Percentiles rank a stretch among this genome's conserved stretches.
Evolutionary conservation across 2,113 vertebrate genomes (phyloP).

Genomic region (Myxocyprinus asiaticus): DNA sequence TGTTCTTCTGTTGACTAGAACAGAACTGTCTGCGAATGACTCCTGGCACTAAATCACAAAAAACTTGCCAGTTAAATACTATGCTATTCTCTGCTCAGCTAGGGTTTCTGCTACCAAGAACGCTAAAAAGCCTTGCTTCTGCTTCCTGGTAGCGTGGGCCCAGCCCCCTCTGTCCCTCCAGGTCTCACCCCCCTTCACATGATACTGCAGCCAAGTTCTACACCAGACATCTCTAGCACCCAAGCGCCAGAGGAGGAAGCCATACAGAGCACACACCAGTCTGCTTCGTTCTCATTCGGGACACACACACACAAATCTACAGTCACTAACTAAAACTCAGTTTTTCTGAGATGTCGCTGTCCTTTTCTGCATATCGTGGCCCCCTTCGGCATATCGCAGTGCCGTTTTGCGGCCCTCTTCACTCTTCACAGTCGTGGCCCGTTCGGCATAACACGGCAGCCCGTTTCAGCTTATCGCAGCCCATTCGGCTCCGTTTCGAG

Average conservation of each 20-base stretch:
- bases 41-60: slow-evolving; percentile 53
- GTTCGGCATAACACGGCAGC: no score
- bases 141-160: slow-evolving; percentile 51
- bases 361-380: no score
- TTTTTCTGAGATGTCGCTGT: no score
- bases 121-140: slow-evolving; percentile 37
- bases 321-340: no score
- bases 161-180: neutral
- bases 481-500: no score
- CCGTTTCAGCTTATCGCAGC: no score
- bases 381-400: no score
- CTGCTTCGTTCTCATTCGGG: no score
- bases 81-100: slow-evolving; percentile 54
- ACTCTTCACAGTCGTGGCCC: no score
- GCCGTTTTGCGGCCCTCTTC: no score
- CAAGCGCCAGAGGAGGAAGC: slow-evolving; percentile 31
- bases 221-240: slow-evolving; percentile 33
- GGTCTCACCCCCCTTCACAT: slow-evolving; percentile 37
- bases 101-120: slow-evolving; percentile 56
- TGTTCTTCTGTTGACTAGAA: slow-evolving; percentile 3
- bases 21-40: slow-evolving; percentile 24
- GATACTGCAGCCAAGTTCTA: slow-evolving; percentile 53
- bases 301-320: no score
- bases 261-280: neutral
- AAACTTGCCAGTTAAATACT: slow-evolving; percentile 43